phyloP scores from a whole-genome alignment of 92 coral and sea anemone species.

The Pocillopora meandrina region DNA sequence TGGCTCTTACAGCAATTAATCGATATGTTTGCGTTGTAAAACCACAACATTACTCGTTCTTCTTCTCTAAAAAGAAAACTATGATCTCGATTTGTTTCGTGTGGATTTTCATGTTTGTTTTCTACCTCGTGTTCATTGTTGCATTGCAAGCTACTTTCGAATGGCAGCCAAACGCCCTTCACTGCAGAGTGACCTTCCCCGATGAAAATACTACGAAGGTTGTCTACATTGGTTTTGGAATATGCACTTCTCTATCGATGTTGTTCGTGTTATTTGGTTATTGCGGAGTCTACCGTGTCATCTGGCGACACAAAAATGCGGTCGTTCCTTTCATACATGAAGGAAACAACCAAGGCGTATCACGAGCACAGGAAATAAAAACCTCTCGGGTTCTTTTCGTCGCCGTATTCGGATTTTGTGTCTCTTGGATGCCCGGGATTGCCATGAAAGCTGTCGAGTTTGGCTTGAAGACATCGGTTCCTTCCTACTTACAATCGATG shows the following conservation, averaged over 20 bases:
- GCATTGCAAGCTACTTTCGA: neutral
- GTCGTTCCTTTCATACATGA: constrained; percentile 1
- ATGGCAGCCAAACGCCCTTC: neutral
- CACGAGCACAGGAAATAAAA: neutral
- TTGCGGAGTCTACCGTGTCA: neutral
- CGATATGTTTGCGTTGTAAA: constrained; percentile 7
- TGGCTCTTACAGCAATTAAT: constrained; percentile 10
- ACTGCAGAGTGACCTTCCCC: too few relatives aligned
- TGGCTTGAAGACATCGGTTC: neutral
- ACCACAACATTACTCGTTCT: neutral
- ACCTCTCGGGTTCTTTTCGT: constrained; percentile 7
- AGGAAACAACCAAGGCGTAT: neutral
- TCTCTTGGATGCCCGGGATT: constrained; percentile 5
- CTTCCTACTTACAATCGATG: constrained; percentile 3
- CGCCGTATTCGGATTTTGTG: constrained; percentile 13
- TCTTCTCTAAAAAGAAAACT: constrained; percentile 11
- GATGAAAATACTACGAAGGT: too few relatives aligned
- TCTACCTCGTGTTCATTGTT: neutral
- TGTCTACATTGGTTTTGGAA: neutral
- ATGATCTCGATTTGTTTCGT: neutral
- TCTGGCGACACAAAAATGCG: constrained; percentile 15
- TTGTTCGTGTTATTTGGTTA: neutral
- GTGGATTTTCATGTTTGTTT: neutral
- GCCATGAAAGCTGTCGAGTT: neutral
- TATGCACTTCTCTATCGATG: neutral